phyloP scores from a whole-genome alignment of 2,797 vertebrate species.

The Dendrocincla fuliginosa region DNA sequence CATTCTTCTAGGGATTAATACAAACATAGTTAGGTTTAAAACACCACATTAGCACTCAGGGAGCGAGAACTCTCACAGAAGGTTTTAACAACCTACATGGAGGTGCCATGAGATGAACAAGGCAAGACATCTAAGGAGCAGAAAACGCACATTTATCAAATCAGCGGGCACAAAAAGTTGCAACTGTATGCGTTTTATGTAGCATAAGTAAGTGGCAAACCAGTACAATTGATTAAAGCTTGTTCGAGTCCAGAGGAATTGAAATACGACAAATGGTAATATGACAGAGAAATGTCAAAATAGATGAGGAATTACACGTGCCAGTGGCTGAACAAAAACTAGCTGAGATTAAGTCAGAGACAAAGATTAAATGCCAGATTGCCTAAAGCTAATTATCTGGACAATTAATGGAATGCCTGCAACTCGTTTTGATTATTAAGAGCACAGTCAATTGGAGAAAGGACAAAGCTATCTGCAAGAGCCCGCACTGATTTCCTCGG shows the following conservation, averaged over 20 bases:
- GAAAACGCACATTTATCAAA: neutral
- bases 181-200: neutral
- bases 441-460: slow-evolving; percentile 63
- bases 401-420: slow-evolving; percentile 76
- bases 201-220: slow-evolving; percentile 20
- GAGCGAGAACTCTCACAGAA: neutral
- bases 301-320: slow-evolving; percentile 33
- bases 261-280: slow-evolving; percentile 40
- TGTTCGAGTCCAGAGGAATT: neutral
- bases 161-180: neutral
- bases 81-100: neutral
- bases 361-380: slow-evolving; percentile 76
- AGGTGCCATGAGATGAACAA: fast-evolving
- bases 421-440: slow-evolving; percentile 69
- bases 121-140: neutral
- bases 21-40: neutral
- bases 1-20: slow-evolving; percentile 24
- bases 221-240: neutral
- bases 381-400: slow-evolving; percentile 72
- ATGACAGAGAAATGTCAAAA: slow-evolving; percentile 48
- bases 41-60: neutral
- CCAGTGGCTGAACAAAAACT: slow-evolving; percentile 10
- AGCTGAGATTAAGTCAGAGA: slow-evolving; percentile 54
- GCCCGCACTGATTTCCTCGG: slow-evolving; percentile 59
- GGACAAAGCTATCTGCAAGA: slow-evolving; percentile 72